A percentile compares a stretch with the other conserved stretches of the same genome.
Conservation (phyloP, 2,113 vertebrate genomes). For the Thamnaconus septentrionalis region DNA sequence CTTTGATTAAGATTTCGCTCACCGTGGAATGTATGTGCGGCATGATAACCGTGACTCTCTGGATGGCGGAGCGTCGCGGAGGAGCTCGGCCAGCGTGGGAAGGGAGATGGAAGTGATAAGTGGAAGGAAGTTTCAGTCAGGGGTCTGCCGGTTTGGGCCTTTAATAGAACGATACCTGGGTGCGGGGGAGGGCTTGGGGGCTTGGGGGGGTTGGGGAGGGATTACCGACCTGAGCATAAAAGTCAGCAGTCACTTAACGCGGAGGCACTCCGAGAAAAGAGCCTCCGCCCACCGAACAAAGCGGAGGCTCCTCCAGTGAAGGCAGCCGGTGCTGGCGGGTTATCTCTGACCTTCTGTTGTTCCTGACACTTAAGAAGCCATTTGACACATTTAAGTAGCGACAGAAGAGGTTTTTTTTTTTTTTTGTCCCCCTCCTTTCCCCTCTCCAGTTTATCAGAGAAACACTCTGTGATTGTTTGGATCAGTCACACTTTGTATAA, state of each 20-base stretch:
- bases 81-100: neutral
- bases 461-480: neutral
- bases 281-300: neutral
- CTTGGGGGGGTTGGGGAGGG: too few species aligned
- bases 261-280: neutral
- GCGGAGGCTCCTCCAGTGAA: conserved; percentile 6
- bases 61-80: conserved; percentile 1
- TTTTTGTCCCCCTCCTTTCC: too few species aligned
- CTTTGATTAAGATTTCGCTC: conserved; percentile 3
- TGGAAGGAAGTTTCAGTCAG: conserved; percentile 14
- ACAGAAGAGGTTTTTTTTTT: neutral
- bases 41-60: neutral
- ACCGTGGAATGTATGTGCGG: neutral
- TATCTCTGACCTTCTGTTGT: conserved; percentile 24
- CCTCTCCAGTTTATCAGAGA: neutral
- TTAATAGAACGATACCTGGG: conserved; percentile 16
- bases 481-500: too few species aligned
- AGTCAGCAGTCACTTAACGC: conserved; percentile 6
- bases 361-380: conserved; percentile 4
- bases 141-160: neutral
- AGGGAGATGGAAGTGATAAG: conserved; percentile 6
- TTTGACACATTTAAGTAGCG: neutral
- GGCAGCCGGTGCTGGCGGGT: conserved; percentile 8
- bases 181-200: too few species aligned
- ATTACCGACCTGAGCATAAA: neutral